Evolutionary conservation across 2,888 invertebrate genomes (phyloP), one percentile per base, ranked within the genome.

Genomic region (Homarus gammarus): DNA sequence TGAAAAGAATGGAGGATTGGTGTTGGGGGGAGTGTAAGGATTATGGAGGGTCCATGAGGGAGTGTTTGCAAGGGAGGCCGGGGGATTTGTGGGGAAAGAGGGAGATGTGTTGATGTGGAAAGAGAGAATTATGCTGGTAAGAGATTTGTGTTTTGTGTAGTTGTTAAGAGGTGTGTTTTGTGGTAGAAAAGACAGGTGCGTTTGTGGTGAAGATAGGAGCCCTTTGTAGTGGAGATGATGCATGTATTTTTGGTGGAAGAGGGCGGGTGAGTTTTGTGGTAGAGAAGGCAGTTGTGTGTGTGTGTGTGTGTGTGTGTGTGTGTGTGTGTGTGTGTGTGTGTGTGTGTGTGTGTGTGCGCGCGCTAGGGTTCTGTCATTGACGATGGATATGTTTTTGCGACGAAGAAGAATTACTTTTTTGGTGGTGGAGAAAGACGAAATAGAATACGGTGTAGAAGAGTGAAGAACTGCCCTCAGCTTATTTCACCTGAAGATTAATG

Each of bases 1-100:
- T 79, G 61, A 79, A 79, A 79, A 79, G 79, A 79, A 79, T 61
- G 61, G 79, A 56, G 79, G 79, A 79, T 79, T 79, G 79, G 79
- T 56, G 18, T 36, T 27, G 51, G 10, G 51, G 51, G 77, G 77
- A 49, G 49, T 31, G 73, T 31, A 38, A 33, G 77, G 85, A 78
- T 77, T 77, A 78, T 33, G 40, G 85, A 77, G 85, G 73, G 64
- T 61, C 38, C 56, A 78, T 77, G 85, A 78, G 85, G 78, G 56
- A 44, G 85, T 68, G 85, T 31, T 73, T 64, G 85, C 61, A 61
- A 40, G 85, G 78, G 77, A 64, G 73, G n/a, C 40, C 44, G 70
- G 85, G 77, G 77, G 68, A 78, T 77, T 85, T 64, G 85, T 44
- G 85, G 77, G 33, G 64, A 68, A 64, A 85, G 85, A 38, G 33